These are phyloP conservation scores for Cerastoderma edule DNA, from an alignment of 2,888 invertebrate species.

Conservation along the genomic window DNA sequence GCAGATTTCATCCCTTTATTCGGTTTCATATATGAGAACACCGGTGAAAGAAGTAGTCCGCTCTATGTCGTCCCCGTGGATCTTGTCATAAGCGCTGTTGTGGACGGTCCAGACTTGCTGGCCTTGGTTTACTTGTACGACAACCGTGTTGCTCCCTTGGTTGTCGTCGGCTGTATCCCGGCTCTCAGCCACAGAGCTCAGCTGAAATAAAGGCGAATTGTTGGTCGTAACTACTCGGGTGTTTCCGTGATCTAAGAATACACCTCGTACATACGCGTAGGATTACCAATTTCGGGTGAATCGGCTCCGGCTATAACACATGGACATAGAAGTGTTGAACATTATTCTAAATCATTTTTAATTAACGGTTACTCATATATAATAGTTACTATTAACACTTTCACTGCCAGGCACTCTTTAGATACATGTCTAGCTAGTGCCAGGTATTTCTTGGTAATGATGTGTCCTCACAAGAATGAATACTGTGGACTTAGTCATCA, in stretches of 20 bases:
- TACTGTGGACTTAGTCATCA: no score
- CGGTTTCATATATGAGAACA: constrained; percentile 30
- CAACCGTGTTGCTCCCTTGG: constrained; percentile 41
- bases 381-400: background rate
- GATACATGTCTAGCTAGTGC: no score
- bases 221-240: no score
- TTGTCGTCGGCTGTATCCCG: constrained; percentile 36
- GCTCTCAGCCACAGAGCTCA: constrained; percentile 42
- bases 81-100: constrained; percentile 11
- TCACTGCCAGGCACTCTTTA: no score
- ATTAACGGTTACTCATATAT: background rate
- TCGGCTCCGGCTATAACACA: background rate
- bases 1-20: no score
- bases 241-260: no score
- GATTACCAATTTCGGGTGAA: background rate
- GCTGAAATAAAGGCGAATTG: constrained; percentile 20
- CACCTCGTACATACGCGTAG: background rate
- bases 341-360: background rate
- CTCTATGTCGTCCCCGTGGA: constrained; percentile 36
- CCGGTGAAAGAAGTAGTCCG: constrained; percentile 45
- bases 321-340: background rate
- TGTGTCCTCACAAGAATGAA: no score
- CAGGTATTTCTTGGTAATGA: no score
- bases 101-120: constrained; percentile 41
- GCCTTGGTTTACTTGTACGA: constrained; percentile 29